Conservation (phyloP, 2,888 invertebrate species). For the Drosophila tanythrix region DNA sequence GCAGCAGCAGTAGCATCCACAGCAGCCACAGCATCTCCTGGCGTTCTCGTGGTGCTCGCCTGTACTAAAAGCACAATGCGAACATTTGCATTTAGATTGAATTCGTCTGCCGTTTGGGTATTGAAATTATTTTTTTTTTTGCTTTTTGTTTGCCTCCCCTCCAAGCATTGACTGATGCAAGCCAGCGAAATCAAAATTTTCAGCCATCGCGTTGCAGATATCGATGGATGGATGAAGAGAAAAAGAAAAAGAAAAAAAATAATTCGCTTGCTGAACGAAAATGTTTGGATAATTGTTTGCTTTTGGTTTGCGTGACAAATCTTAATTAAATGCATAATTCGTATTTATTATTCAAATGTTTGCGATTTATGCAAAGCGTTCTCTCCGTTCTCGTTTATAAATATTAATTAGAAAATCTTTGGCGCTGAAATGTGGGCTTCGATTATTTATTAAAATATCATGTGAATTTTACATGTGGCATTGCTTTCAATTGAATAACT, state of each 20-base stretch:
- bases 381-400: conserved; percentile 58
- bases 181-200: conserved; percentile 73
- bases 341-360: conserved; percentile 79
- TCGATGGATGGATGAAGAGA: conserved; percentile 34
- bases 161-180: conserved; percentile 62
- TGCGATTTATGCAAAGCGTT: conserved; percentile 76
- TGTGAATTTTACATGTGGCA: conserved; percentile 36
- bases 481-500: conserved; percentile 55
- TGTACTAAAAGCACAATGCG: conserved; percentile 61
- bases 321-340: conserved; percentile 81
- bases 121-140: conserved; percentile 19
- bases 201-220: conserved; percentile 32
- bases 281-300: conserved; percentile 41
- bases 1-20: conserved; percentile 6
- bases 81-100: conserved; percentile 79
- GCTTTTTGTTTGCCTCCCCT: conserved; percentile 2
- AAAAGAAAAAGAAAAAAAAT: not conserved
- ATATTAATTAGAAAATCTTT: conserved; percentile 67
- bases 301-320: conserved; percentile 58
- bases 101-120: conserved; percentile 63
- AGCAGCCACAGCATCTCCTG: not conserved
- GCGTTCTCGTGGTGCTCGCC: conserved; percentile 31
- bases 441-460: conserved; percentile 42
- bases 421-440: conserved; percentile 23
- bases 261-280: conserved; percentile 1